Conservation (phyloP, 2,113 vertebrate genomes). For the Pitta sordida region DNA sequence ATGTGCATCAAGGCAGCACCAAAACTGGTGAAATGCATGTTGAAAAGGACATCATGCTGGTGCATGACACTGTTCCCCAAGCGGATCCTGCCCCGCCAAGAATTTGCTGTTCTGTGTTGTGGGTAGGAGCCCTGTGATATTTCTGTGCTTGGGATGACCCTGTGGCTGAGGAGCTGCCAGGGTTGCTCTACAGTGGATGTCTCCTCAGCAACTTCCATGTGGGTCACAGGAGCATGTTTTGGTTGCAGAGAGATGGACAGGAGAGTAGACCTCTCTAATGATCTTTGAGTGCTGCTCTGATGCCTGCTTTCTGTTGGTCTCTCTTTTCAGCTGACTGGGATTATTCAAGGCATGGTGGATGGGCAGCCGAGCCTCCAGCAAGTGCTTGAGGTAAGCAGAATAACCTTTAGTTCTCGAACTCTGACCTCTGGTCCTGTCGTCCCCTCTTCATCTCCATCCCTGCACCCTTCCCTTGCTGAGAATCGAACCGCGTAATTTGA, state of each 20-base stretch:
- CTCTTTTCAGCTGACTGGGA: constrained; percentile 80
- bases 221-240: neutral
- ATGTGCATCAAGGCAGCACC: neutral
- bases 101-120: neutral
- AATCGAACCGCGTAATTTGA: constrained; percentile 76
- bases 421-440: constrained; percentile 61
- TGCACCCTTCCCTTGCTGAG: constrained; percentile 60
- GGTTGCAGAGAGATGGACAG: neutral
- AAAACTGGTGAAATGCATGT: neutral
- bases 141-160: neutral
- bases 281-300: constrained; percentile 17
- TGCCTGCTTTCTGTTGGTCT: constrained; percentile 42
- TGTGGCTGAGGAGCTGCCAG: neutral
- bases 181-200: neutral
- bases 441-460: constrained; percentile 31
- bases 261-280: neutral
- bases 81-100: neutral
- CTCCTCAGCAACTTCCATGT: neutral
- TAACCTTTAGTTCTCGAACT: constrained; percentile 76
- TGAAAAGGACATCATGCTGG: neutral
- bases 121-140: neutral
- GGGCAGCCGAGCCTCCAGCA: constrained; percentile 81
- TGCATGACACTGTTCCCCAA: neutral
- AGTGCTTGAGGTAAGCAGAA: constrained; percentile 80
- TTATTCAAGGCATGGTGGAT: constrained; percentile 86